Conservation (phyloP, 1,140 invertebrate species). For the Meloidogyne chitwoodi region DNA sequence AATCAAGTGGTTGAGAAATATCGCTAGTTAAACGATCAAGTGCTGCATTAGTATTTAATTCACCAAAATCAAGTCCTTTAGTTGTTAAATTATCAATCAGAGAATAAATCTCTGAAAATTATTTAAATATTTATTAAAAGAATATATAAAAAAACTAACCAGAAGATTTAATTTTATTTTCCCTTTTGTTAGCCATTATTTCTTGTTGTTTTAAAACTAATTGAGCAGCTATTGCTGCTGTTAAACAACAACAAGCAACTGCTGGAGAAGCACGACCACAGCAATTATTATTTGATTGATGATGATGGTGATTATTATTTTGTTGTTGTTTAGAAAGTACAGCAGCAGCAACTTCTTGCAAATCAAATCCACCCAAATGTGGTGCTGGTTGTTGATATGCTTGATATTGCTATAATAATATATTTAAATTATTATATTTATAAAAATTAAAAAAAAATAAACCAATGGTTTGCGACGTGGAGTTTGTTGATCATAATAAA, state of each 20-base stretch:
- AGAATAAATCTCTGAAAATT: not conserved
- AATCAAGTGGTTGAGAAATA: not conserved
- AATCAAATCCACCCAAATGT: not conserved
- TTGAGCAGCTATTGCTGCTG: slow-evolving; percentile 16
- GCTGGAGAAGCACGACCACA: not conserved
- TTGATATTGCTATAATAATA: slow-evolving; percentile 8
- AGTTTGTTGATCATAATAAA: not conserved
- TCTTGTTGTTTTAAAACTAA: slow-evolving; percentile 11
- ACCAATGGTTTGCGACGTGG: slow-evolving; percentile 25
- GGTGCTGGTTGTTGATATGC: slow-evolving; percentile 17
- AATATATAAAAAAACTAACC: not conserved
- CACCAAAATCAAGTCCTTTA: not conserved
- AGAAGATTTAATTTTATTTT: not conserved
- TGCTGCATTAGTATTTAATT: not conserved
- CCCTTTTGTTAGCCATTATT: slow-evolving; percentile 1
- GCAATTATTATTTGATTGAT: not conserved
- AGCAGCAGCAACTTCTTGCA: slow-evolving; percentile 4
- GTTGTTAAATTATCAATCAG: not conserved
- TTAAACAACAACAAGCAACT: slow-evolving; percentile 8
- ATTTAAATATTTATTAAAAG: not conserved
- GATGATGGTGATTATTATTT: not conserved
- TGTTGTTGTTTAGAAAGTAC: not conserved
- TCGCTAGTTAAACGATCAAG: not conserved
- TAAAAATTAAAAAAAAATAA: not conserved
- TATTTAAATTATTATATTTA: not conserved